Evolutionary conservation across 2,113 vertebrate genomes (phyloP), one percentile per base, ranked within the genome.

Genomic region (Osmerus eperlanus): DNA sequence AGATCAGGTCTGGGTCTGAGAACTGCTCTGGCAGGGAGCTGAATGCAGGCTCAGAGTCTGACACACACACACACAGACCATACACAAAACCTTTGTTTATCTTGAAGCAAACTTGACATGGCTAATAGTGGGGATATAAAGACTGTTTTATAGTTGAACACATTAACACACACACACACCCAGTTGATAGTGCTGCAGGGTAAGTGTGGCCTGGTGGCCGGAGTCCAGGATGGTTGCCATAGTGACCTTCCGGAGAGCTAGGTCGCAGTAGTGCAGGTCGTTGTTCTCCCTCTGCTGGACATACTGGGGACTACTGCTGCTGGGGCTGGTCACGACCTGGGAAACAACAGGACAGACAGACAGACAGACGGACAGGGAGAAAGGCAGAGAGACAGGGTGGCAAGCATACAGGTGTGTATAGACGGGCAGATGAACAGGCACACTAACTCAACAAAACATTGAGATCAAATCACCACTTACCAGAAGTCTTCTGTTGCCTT

Each of bases 291-390:
- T 89, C 79, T 91, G 92, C 75, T 93, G 91, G 12, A 77, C n/a
- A 72, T 87, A 93, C 65, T 90, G 82, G 0, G 81, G 73, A 4
- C 86, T 81, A 1, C 88, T 82, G 68, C 61, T 81, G 68, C 85
- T 92, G 32, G 91, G 89, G 0, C 92, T 89, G 15, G 90, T 86
- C 47, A 94, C 88, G 25, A 94, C 59, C 93, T 94, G 75, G 3
- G 67, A 29, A 19, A 74, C 16, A 82, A 70, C 70, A 28, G 81
- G 13, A 28, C 4, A 61, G 13, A 16, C 58, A 51, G 12, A 36
- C 32, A 5, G n/a, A 12, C 16, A 47, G 3, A 4, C 47, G 8
- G 18, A 32, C 19, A 59, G 32, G n/a, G n/a, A 21, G 21, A 8
- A 41, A 75, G 23, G 14, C 4, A 62, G n/a, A 3, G 0, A 12